Percentiles rank a stretch among this genome's conserved stretches.
Evolutionary conservation across 2,888 invertebrate species (phyloP).

Genomic region (Tetrapedia diversipes): DNA sequence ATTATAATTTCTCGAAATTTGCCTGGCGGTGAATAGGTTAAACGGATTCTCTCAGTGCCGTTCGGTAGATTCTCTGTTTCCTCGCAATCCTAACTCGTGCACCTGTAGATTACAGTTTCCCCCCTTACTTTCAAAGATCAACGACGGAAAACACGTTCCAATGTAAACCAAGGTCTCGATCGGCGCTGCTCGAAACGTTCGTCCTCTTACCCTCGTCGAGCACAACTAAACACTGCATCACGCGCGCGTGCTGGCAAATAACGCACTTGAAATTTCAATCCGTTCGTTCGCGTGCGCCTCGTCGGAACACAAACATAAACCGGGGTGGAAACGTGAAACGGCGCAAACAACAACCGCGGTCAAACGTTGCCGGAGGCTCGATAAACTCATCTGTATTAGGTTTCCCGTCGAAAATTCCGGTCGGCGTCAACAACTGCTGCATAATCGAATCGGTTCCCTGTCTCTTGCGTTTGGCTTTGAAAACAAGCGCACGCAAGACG

Average conservation of each 20-base stretch:
- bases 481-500: no score
- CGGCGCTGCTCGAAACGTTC: neutral
- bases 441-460: neutral
- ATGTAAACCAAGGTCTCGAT: neutral
- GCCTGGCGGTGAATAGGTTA: no score
- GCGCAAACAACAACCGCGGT: constrained; percentile 3
- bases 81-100: no score
- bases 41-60: no score
- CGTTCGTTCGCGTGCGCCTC: neutral
- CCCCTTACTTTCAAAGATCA: neutral
- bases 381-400: constrained; percentile 20
- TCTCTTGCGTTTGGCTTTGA: neutral
- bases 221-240: constrained; percentile 3
- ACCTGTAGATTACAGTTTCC: no score
- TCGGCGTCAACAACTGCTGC: neutral
- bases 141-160: neutral
- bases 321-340: neutral
- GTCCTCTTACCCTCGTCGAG: neutral
- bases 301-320: constrained; percentile 20
- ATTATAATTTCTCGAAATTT: no score
- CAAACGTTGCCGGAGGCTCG: neutral
- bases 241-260: neutral
- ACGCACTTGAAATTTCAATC: constrained; percentile 13
- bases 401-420: constrained; percentile 1
- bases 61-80: no score